phyloP scores from a whole-genome alignment of 2,113 vertebrate genomes.

The Charina bottae region DNA sequence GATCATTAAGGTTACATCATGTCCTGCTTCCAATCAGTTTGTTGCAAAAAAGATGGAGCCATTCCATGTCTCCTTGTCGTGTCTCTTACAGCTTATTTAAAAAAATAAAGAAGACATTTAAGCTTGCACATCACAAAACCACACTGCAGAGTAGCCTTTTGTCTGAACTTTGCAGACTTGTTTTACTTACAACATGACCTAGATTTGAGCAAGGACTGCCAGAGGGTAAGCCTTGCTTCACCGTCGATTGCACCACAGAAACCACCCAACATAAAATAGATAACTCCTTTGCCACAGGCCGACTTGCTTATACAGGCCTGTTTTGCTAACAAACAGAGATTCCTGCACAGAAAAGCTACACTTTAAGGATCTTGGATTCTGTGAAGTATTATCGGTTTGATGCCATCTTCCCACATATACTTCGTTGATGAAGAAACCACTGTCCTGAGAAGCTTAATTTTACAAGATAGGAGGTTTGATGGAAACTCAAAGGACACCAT shows the following conservation, averaged over 20 bases:
- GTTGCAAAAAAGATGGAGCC: neutral
- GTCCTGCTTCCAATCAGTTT: conserved; percentile 37
- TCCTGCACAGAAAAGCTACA: conserved; percentile 30
- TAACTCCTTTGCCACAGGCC: conserved; percentile 66
- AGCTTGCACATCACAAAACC: conserved; percentile 65
- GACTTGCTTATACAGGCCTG: conserved; percentile 66
- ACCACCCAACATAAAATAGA: conserved; percentile 69
- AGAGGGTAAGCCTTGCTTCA: conserved; percentile 64
- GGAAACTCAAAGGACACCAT: neutral
- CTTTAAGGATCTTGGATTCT: conserved; percentile 37
- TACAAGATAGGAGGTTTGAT: neutral
- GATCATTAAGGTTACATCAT: conserved; percentile 44
- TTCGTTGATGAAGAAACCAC: neutral
- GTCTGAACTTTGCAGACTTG: conserved; percentile 68
- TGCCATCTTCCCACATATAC: neutral
- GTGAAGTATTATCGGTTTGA: conserved; percentile 11
- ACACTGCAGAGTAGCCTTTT: conserved; percentile 69
- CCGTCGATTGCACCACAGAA: conserved; percentile 68
- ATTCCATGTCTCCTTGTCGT: neutral
- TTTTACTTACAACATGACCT: conserved; percentile 63
- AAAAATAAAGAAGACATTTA: conserved; percentile 55
- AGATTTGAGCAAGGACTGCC: conserved; percentile 67
- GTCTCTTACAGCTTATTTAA: conserved; percentile 31
- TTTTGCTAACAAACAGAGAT: conserved; percentile 61
- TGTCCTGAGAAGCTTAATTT: neutral